Conservation (phyloP, 2,888 invertebrate genomes). For the Clostera curtula region DNA sequence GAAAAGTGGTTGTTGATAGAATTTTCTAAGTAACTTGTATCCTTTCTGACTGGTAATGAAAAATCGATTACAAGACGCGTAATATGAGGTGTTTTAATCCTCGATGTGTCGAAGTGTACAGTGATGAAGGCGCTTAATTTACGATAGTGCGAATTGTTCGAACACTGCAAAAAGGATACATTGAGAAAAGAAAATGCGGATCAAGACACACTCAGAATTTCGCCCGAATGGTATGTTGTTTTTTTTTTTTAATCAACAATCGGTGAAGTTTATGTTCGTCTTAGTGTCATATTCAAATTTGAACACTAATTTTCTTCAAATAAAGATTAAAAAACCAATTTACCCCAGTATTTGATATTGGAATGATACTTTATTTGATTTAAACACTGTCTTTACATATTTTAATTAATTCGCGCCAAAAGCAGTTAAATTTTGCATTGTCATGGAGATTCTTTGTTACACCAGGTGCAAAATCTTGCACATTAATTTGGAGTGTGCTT, state of each 20-base stretch:
- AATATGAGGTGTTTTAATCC: constrained; percentile 58
- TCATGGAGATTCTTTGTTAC: too few relatives aligned
- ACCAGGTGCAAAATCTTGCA: too few relatives aligned
- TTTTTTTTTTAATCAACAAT: constrained; percentile 3
- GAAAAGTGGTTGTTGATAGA: constrained; percentile 74
- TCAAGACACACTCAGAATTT: constrained; percentile 63
- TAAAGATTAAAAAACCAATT: too few relatives aligned
- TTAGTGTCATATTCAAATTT: too few relatives aligned
- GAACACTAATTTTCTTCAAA: too few relatives aligned
- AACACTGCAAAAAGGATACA: constrained; percentile 70
- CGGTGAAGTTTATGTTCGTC: too few relatives aligned
- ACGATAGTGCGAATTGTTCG: constrained; percentile 52
- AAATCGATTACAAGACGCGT: constrained; percentile 52
- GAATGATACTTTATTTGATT: too few relatives aligned
- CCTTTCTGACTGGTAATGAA: constrained; percentile 57
- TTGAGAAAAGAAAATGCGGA: constrained; percentile 73
- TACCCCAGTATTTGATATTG: too few relatives aligned
- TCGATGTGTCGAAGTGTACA: constrained; percentile 54
- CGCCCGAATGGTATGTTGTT: constrained; percentile 69
- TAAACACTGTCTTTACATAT: too few relatives aligned
- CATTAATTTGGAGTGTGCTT: too few relatives aligned
- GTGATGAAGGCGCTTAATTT: constrained; percentile 60
- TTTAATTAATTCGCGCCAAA: too few relatives aligned
- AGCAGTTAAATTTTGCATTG: too few relatives aligned
- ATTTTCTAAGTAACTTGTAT: constrained; percentile 69